Evolutionary conservation across 2,797 vertebrate genomes (phyloP).

Genomic region (Enteromius anoplus): DNA sequence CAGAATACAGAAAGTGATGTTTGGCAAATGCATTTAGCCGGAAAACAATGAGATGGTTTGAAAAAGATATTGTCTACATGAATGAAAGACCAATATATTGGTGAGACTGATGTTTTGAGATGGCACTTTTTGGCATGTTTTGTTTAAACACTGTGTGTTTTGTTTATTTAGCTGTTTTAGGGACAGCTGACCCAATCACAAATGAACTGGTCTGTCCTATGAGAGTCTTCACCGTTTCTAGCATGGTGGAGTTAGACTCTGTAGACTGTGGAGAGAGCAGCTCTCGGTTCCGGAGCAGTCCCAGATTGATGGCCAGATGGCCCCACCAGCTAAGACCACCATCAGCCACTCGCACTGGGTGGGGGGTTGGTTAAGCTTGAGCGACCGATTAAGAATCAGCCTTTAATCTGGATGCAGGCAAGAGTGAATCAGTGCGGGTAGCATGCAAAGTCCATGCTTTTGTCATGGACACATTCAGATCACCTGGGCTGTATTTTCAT

Average conservation of each 20-base stretch:
- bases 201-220: slow-evolving; percentile 2
- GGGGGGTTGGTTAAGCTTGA: slow-evolving; percentile 52
- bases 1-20: background rate
- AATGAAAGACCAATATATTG: background rate
- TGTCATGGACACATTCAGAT: slow-evolving; percentile 6
- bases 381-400: slow-evolving; percentile 67
- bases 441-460: slow-evolving; percentile 11
- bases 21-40: background rate
- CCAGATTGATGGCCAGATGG: slow-evolving; percentile 78
- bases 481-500: background rate
- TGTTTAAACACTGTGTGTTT: background rate
- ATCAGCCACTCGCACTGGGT: slow-evolving; percentile 54
- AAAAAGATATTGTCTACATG: background rate
- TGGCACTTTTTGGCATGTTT: background rate
- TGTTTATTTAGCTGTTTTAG: background rate
- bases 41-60: background rate
- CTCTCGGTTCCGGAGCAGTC: slow-evolving; percentile 33
- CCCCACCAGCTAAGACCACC: slow-evolving; percentile 61
- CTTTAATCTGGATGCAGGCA: slow-evolving; percentile 63
- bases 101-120: background rate
- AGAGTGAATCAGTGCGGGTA: slow-evolving; percentile 20
- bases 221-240: slow-evolving; percentile 22
- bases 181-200: background rate
- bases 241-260: slow-evolving; percentile 6
- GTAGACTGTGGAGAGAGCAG: slow-evolving; percentile 37